Percentiles rank a stretch among this genome's conserved stretches.
Conservation (phyloP, 2,113 vertebrate genomes). For the Psammodynastes pulverulentus region DNA sequence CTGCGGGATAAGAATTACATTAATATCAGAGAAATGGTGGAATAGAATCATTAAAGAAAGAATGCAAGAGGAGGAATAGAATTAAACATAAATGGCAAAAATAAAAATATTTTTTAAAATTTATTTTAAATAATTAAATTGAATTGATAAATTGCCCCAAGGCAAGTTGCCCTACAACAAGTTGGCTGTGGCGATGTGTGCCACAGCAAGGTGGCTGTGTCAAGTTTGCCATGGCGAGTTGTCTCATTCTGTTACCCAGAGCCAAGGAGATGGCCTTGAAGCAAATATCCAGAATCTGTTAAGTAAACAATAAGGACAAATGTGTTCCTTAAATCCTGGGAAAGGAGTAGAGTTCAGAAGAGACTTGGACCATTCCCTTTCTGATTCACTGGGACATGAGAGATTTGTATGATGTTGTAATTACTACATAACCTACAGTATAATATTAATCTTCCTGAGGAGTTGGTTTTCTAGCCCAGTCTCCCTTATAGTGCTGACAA, state of each 20-base stretch:
- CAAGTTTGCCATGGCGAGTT: not conserved
- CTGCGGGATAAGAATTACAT: not conserved
- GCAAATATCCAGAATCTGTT: not conserved
- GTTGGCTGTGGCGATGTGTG: not conserved
- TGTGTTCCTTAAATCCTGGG: not conserved
- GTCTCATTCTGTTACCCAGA: not conserved
- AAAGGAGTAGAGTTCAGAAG: not conserved
- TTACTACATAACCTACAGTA: not conserved
- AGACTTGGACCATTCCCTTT: not conserved
- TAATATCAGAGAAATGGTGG: not conserved
- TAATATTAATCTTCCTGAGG: not conserved
- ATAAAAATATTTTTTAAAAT: too few relatives aligned
- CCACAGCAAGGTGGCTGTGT: not conserved
- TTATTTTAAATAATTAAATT: not conserved
- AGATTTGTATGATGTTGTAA: not conserved
- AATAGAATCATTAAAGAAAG: too few relatives aligned
- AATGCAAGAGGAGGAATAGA: not conserved
- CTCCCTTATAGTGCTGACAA: not conserved
- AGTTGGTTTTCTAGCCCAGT: not conserved
- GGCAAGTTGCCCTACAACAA: not conserved
- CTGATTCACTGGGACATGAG: not conserved
- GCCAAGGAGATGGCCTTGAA: not conserved
- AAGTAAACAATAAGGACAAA: not conserved
- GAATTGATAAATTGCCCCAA: not conserved
- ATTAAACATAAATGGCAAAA: not conserved